These are phyloP conservation scores for Pseudoatta argentina DNA, from an alignment of 1,140 invertebrate genomes.

Conservation along the genomic window DNA sequence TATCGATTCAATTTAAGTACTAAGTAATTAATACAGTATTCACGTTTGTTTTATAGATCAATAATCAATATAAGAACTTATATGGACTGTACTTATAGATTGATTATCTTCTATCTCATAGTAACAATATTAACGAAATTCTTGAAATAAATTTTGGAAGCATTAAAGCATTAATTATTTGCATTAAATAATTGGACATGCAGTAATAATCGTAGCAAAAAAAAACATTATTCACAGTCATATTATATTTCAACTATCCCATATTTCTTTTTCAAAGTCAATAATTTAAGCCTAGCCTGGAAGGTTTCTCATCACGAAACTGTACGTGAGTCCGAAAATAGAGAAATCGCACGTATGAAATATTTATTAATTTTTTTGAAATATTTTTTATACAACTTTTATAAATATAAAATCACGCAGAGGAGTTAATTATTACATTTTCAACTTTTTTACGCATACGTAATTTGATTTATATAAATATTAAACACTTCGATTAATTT, in stretches of 20 bases:
- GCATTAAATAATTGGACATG: background rate
- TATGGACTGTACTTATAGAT: background rate
- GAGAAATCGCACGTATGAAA: background rate
- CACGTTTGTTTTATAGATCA: background rate
- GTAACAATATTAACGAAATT: background rate
- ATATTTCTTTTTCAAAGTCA: constrained; percentile 24
- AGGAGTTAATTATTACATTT: background rate
- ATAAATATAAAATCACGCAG: background rate
- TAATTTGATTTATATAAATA: background rate
- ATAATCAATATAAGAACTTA: background rate
- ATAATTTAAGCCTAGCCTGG: background rate
- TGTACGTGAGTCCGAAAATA: background rate
- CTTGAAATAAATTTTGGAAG: background rate
- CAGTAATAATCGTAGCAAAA: background rate
- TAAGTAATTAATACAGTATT: background rate
- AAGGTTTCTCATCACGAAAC: constrained; percentile 31
- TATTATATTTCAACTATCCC: background rate
- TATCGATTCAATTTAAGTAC: background rate
- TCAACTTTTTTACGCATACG: background rate
- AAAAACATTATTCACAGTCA: background rate
- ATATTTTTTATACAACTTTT: background rate
- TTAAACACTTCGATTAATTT: background rate
- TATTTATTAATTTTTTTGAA: constrained; percentile 17
- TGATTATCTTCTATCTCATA: background rate
- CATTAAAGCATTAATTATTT: constrained; percentile 8